Evolutionary conservation across 1,140 invertebrate genomes (phyloP), one percentile per base, ranked within the genome.

Genomic region (Anagrus nilaparvatae): DNA sequence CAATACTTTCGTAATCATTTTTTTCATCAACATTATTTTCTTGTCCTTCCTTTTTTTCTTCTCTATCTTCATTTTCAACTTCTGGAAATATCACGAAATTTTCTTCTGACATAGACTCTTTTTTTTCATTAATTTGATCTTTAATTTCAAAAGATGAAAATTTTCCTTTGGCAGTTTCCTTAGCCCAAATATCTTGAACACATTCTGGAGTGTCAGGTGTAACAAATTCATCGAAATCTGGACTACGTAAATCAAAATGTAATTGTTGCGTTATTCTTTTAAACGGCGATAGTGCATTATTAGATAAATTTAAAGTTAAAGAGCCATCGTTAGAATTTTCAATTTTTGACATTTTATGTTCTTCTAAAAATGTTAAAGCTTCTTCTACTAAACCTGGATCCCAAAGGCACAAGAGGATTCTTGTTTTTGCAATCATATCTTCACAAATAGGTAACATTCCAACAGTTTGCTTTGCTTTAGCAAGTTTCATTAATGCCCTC

Each of bases 371-470:
- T 10, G 75, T 76, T 30, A 89, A 70, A 0, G 85, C 84, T 59
- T 91, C 86, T 59, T 91, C 87, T 1, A 91, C 82, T 16, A 89
- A 66, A 9, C 77, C 76, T 1, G 85, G 79, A 59, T 90, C 85
- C 82, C 86, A 90, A 2, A 90, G 70, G 39, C 79, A 81, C 7
- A 90, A 60, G 23, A 92, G 66, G 19, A 82, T 82, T 44, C 81
- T 73, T 0, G 84, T 86, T 58, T 84, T 83, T 10, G 73, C 73
- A 29, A 85, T 77, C 72, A 87, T 84, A 49, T 83, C 79, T 50
- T 85, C 82, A 52, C 83, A 83, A 43, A 86, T 75, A 0, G 79
- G 76, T 44, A 85, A 60, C 81, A 87, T 84, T 13, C 81, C 81
- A 33, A 69, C 69, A 0, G 78, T 78, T 58, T 81, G 76, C 46